Evolutionary conservation across 1,140 invertebrate genomes (phyloP), one percentile per base, ranked within the genome.

Genomic region (Eueides isabella): DNA sequence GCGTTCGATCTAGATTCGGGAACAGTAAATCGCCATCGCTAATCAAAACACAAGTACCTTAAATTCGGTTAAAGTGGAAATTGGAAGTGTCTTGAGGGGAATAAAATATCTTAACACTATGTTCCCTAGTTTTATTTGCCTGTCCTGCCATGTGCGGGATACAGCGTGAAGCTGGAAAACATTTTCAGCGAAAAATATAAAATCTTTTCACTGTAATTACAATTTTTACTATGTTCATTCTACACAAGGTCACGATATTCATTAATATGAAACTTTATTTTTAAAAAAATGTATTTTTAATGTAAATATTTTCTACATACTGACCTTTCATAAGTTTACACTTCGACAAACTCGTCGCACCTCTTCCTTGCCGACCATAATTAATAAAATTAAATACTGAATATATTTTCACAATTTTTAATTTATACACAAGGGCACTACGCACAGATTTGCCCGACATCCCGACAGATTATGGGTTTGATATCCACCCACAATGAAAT

Each of bases 201-300:
- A 44, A 44, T 44, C 41, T 44, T 44, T 44, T 44, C 19, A n/a
- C n/a, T 44, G 41, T 44, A 44, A 44, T 44, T 44, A 44, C 41
- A 44, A n/a, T 44, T 44, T 44, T 44, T 44, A 19, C 5, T 44
- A 44, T 44, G 19, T 44, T 44, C 7, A 44, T 44, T 44, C n/a
- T 44, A 44, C n/a, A 3, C n/a, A 44, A 44, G 41, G 41, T 44
- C 41, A 44, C n/a, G 41, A 44, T 44, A 44, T 44, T 44, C 41
- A 44, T 44, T 44, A 44, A 44, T n/a, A 16, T 38, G 41, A 44
- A 16, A 44, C 16, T 23, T 19, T 48, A 48, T 48, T n/a, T 48
- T 48, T 19, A 48, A 44, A 48, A 19, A 19, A 48, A 48, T 48
- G 19, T 48, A 48, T 48, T 48, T 48, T 48, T 38, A 48, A 48